Percentiles rank a stretch among this genome's conserved stretches.
phyloP scores from a whole-genome alignment of 2,888 invertebrate species.

The Melieria picta region DNA sequence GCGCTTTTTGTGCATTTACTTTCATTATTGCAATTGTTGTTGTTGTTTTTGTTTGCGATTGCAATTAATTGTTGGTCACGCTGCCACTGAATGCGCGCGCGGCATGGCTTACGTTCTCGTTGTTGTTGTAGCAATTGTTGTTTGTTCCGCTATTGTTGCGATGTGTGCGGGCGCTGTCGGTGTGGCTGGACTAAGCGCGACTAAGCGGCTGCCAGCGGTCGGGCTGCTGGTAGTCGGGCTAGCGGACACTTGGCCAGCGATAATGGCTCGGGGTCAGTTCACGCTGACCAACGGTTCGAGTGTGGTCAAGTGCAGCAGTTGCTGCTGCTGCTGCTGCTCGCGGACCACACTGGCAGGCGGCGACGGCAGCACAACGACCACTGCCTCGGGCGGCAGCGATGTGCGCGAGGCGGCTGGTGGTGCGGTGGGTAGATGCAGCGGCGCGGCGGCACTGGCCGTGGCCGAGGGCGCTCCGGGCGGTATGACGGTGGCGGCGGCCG shows the following conservation, averaged over 20 bases:
- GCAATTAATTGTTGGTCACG: neutral
- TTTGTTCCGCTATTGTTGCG: conserved; percentile 12
- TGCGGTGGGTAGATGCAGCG: neutral
- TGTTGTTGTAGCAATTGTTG: too few relatives aligned
- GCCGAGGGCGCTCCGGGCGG: conserved; percentile 59
- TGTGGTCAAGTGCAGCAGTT: conserved; percentile 43
- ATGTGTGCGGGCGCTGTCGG: conserved; percentile 24
- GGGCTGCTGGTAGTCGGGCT: conserved; percentile 8
- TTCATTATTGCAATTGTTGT: too few relatives aligned
- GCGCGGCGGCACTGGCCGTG: conserved; percentile 20
- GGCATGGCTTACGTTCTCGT: too few relatives aligned
- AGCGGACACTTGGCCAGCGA: conserved; percentile 32
- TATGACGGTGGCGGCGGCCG: conserved; percentile 57
- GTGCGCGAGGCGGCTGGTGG: conserved; percentile 2
- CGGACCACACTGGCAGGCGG: conserved; percentile 49
- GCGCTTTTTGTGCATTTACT: too few relatives aligned
- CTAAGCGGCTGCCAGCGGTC: conserved; percentile 29
- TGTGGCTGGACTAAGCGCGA: conserved; percentile 36
- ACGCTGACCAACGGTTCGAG: conserved; percentile 61
- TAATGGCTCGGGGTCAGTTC: conserved; percentile 57
- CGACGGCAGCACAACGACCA: conserved; percentile 56
- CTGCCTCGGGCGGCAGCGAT: conserved; percentile 48
- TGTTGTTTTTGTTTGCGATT: neutral
- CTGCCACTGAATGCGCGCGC: neutral
- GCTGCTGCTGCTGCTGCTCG: conserved; percentile 38